These are phyloP conservation scores for Vollenhovia emeryi DNA, from an alignment of 1,140 invertebrate genomes.

Conservation along the genomic window DNA sequence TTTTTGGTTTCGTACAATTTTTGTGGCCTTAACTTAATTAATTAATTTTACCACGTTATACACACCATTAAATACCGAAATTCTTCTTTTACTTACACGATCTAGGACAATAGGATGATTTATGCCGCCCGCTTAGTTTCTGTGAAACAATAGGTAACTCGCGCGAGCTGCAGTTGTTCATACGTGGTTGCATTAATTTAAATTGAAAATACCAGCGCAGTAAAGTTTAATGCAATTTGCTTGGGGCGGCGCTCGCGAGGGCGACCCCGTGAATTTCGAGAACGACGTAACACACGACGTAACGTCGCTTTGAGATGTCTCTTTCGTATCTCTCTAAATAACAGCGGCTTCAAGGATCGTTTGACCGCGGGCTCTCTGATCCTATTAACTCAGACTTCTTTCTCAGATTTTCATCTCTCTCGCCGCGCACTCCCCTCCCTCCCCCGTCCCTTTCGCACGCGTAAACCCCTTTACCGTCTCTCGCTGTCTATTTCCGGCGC, in stretches of 20 bases:
- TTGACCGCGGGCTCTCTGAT: slow-evolving; percentile 80
- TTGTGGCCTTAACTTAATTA: too few relatives aligned
- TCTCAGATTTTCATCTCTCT: slow-evolving; percentile 74
- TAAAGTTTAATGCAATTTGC: slow-evolving; percentile 49
- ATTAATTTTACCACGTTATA: background rate
- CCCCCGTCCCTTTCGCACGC: slow-evolving; percentile 47
- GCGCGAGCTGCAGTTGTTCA: slow-evolving; percentile 19
- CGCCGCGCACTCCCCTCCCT: slow-evolving; percentile 10
- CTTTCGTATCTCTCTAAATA: slow-evolving; percentile 70
- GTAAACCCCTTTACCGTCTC: slow-evolving; percentile 33
- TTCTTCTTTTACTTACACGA: background rate
- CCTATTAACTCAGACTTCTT: slow-evolving; percentile 82
- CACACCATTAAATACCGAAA: background rate
- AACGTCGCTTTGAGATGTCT: slow-evolving; percentile 42
- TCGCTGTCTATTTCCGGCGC: slow-evolving; percentile 70
- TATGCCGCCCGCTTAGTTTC: background rate
- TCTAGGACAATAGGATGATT: background rate
- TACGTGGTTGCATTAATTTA: slow-evolving; percentile 19
- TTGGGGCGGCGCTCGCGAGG: background rate
- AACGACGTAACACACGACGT: slow-evolving; percentile 54
- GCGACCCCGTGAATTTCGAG: slow-evolving; percentile 37
- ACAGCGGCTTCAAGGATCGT: slow-evolving; percentile 81
- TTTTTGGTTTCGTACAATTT: too few relatives aligned
- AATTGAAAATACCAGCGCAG: slow-evolving; percentile 48
- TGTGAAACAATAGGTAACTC: background rate